Base-by-base conservation (phyloP, 2,888 invertebrate species). In the Steinernema carpocapsae region DNA sequence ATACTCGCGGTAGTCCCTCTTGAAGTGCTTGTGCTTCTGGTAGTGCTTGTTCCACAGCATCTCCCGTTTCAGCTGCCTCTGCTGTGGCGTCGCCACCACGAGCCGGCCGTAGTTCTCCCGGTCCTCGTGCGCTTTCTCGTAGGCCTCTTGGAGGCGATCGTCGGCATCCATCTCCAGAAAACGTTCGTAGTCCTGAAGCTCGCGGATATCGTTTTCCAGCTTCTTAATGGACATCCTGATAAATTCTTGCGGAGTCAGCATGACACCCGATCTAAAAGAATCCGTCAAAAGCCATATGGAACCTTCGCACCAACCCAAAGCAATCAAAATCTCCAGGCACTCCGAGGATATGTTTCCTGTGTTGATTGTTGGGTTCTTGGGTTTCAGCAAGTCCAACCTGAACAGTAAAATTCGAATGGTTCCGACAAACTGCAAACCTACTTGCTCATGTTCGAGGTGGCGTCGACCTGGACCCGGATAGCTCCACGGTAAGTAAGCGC, bases 101-200 rank as follows among this genome's bases (percentile, higher is more conserved):
- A 64, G 29, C 7, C 64, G 64, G 29, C 64, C 64, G 29, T 64
- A 32, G 19, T 64, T 64, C 14, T 64, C 64, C 1, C 64, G 29
- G 26, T 64, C 64, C 29, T 64, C 64, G 4, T 29, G 7, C 64
- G 32, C 29, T 32, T 64, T 64, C 3, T 64, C 64, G 26, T 64
- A 32, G 24, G 64, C 64, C 29, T 64, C 64, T 64, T 64, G 64
- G 17, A 64, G 37, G 14, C 64, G 64, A 17, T 64, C 64, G 14
- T 64, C 26, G 19, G 64, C 24, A 26, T 64, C 64, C 29, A 17
- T 3, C 17, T 64, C 64, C 7, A 64, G 64, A n/a, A 29, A 64
- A 6, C 64, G 22, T 32, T 64, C 64, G 37, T 29, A 64, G 19
- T 64, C 64, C 19, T 64, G 29, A 2, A 64, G 64, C n/a, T 64